phyloP scores from a whole-genome alignment of 2,888 invertebrate genomes.

The Ptychoptera contaminata region DNA sequence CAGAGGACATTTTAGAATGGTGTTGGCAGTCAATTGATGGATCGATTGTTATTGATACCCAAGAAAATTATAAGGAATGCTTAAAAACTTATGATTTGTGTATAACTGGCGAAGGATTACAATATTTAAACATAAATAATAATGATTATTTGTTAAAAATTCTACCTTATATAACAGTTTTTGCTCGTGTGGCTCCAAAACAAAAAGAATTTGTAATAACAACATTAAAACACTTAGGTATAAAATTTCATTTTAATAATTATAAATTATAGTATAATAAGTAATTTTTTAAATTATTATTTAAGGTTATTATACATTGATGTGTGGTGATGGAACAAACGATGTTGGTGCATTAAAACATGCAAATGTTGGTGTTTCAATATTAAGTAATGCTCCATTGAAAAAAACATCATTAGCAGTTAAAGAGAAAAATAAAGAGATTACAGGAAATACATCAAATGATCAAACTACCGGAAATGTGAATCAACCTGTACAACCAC shows the following conservation, averaged over 20 bases:
- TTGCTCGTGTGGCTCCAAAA: slow-evolving; percentile 95
- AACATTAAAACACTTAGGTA: slow-evolving; percentile 51
- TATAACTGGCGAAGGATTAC: slow-evolving; percentile 82
- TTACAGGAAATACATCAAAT: slow-evolving; percentile 3
- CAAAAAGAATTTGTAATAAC: slow-evolving; percentile 95
- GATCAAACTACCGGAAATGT: not conserved
- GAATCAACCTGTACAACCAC: not conserved
- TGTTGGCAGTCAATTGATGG: slow-evolving; percentile 66
- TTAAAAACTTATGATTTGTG: slow-evolving; percentile 74
- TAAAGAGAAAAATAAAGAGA: slow-evolving; percentile 14
- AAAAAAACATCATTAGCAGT: slow-evolving; percentile 24
- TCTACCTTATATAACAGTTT: slow-evolving; percentile 78
- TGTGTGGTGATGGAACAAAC: slow-evolving; percentile 99
- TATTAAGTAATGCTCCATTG: slow-evolving; percentile 68
- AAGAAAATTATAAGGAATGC: slow-evolving; percentile 36
- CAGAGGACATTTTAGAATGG: slow-evolving; percentile 47
- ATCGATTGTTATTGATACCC: slow-evolving; percentile 37
- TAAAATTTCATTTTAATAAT: not conserved
- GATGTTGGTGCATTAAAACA: slow-evolving; percentile 98
- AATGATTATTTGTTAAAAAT: slow-evolving; percentile 48
- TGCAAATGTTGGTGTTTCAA: slow-evolving; percentile 90
- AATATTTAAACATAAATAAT: slow-evolving; percentile 48
- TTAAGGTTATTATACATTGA: slow-evolving; percentile 72
- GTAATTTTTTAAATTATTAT: not conserved
- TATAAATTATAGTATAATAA: not conserved